Base-by-base conservation (phyloP, 2,888 invertebrate species). In the Helleia helle region DNA sequence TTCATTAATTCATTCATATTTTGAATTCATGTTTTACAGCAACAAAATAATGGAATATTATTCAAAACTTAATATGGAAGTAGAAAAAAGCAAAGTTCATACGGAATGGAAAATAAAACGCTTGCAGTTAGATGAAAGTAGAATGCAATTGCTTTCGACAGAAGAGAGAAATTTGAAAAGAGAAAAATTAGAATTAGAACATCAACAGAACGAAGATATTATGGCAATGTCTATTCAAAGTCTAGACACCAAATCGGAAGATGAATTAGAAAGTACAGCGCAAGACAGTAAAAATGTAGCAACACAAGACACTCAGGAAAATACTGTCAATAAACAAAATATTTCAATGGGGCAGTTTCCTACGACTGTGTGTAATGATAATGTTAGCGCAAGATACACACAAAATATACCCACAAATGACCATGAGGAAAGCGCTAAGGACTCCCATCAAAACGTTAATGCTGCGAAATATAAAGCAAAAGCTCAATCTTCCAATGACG, bases 41-140 rank as follows among this genome's bases (percentile, higher is more conserved):
- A 75, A 76, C 42, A 87, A 87, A 64, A 83, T 89, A 51, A 80
- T 88, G 56, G 86, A 87, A 52, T 90, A 90, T 59, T 91, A 91
- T 53, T 83, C 88, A n/a, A 86, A 88, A 55, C 59, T 91, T 28
- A 87, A 87, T 25, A 84, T 85, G 59, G 86, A 87, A 53, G 86
- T 88, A 0, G 88, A 89, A 43, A 87, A 81, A 50, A 85, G 87
- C 43, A 83, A 84, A 45, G 60, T 83, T 25, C 87, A 86, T 48
- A 83, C 87, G 0, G 84, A 86, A 50, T 88, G 88, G 88, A 86
- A 88, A 55, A 79, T 84, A 34, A 85, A 79, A 67, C 69, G 80
- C 7, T 58, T 79, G 30, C 80, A 77, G 51, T 54, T 83, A 47
- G 83, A 81, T 43, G 75, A 84, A 47, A 72, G 69, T 48, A 58